Conservation (phyloP, 2,113 vertebrate species). For the Psammodynastes pulverulentus region DNA sequence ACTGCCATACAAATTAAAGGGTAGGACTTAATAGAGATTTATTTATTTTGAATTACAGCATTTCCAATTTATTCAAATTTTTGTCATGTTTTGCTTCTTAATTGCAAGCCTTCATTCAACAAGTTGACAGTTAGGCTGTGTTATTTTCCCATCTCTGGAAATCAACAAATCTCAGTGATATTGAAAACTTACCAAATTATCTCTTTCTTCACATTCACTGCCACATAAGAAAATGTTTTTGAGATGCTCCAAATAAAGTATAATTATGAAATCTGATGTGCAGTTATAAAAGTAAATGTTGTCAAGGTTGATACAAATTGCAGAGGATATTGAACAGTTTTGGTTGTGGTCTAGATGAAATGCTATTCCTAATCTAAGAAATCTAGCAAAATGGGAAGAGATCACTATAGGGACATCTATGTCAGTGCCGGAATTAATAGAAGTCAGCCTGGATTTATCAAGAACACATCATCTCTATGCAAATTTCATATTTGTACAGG, state of each 20-base stretch:
- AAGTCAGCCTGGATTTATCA: neutral
- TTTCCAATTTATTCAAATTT: conserved; percentile 13
- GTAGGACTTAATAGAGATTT: neutral
- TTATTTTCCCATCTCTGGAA: neutral
- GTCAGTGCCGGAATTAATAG: neutral
- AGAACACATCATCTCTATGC: neutral
- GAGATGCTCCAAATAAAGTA: neutral
- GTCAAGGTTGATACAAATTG: neutral
- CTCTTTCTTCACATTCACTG: neutral
- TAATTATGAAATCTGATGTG: neutral
- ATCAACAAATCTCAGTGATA: neutral
- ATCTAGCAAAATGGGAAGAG: neutral
- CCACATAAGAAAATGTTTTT: neutral
- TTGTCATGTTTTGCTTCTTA: conserved; percentile 11
- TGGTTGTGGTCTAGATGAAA: neutral
- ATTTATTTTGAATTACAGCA: conserved; percentile 26
- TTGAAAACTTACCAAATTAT: neutral
- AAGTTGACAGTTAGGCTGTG: neutral
- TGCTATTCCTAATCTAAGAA: neutral
- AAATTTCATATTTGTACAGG: neutral
- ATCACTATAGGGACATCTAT: neutral
- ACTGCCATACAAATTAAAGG: conserved; percentile 28
- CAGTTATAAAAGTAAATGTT: neutral
- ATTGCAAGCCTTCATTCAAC: neutral
- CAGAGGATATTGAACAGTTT: neutral